Percentiles rank a stretch among this genome's conserved stretches.
Evolutionary conservation across 2,797 vertebrate genomes (phyloP).

Genomic region (Acanthurus leucopareius): DNA sequence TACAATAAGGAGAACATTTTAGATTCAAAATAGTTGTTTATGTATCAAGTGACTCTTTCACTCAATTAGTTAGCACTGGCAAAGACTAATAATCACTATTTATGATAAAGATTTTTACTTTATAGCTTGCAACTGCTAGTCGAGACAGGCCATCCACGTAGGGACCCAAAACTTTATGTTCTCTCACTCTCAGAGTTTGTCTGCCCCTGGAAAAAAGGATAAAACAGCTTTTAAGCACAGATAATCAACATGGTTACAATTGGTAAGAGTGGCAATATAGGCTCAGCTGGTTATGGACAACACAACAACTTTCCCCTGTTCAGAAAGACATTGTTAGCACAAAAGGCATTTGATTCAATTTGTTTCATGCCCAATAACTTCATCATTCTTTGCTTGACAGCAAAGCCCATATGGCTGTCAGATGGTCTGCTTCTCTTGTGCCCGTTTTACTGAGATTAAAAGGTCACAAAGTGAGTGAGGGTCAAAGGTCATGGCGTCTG

Average conservation of each 20-base stretch:
- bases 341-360: slow-evolving; percentile 29
- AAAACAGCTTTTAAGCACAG: slow-evolving; percentile 35
- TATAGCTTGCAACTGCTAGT: slow-evolving; percentile 95
- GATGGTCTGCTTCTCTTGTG: slow-evolving; percentile 70
- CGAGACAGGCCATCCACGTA: slow-evolving; percentile 98
- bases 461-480: slow-evolving; percentile 55
- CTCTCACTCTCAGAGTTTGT: slow-evolving; percentile 94
- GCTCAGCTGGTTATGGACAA: slow-evolving; percentile 3
- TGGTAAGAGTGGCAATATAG: neutral
- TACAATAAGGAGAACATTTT: too few relatives aligned
- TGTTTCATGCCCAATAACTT: slow-evolving; percentile 49
- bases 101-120: slow-evolving; percentile 81
- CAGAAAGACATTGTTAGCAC: slow-evolving; percentile 23
- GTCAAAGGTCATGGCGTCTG: slow-evolving; percentile 72
- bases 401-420: slow-evolving; percentile 79
- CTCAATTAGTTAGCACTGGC: too few relatives aligned
- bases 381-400: slow-evolving; percentile 61
- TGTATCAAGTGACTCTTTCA: too few relatives aligned
- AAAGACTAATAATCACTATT: neutral
- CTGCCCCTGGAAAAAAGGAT: slow-evolving; percentile 87
- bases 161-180: slow-evolving; percentile 96
- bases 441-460: slow-evolving; percentile 68
- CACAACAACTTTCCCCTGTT: slow-evolving; percentile 1
- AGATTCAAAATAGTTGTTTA: too few relatives aligned
- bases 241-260: slow-evolving; percentile 5